Evolutionary conservation across 2,888 invertebrate species (phyloP).

Genomic region (Melanchra persicariae): DNA sequence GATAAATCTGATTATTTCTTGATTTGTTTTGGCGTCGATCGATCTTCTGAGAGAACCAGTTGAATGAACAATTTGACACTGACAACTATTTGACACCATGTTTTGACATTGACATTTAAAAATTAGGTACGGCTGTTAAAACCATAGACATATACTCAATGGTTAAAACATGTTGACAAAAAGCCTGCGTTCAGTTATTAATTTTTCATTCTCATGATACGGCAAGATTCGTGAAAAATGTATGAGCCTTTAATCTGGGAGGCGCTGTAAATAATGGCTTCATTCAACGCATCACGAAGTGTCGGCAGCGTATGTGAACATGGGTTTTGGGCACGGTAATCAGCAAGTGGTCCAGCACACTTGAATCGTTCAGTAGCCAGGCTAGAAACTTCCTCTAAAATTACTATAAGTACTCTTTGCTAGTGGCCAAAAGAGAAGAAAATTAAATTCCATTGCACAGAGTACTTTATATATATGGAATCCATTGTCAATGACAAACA

Average conservation of each 20-base stretch:
- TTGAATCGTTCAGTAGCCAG: background rate
- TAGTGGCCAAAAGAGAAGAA: conserved; percentile 3
- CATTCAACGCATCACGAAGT: background rate
- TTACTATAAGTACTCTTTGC: too few species aligned
- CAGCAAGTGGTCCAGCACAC: background rate
- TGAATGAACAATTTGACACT: background rate
- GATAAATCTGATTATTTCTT: conserved; percentile 34
- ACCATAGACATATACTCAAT: too few species aligned
- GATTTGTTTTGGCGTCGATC: conserved; percentile 1
- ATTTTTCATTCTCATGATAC: too few species aligned
- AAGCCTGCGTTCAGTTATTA: too few species aligned
- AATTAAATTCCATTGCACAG: conserved; percentile 5
- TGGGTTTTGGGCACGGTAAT: background rate
- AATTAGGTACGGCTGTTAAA: too few species aligned
- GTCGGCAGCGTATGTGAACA: background rate
- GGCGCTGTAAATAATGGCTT: background rate
- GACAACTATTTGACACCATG: too few species aligned
- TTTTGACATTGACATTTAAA: conserved; percentile 2
- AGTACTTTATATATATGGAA: too few species aligned
- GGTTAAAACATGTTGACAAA: too few species aligned
- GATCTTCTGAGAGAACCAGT: background rate
- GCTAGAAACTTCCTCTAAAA: too few species aligned
- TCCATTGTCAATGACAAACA: background rate
- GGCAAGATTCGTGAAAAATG: too few species aligned
- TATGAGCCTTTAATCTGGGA: too few species aligned